Evolutionary conservation across 2,797 vertebrate species (phyloP).

Genomic region (Heteromormyrus szaboi): DNA sequence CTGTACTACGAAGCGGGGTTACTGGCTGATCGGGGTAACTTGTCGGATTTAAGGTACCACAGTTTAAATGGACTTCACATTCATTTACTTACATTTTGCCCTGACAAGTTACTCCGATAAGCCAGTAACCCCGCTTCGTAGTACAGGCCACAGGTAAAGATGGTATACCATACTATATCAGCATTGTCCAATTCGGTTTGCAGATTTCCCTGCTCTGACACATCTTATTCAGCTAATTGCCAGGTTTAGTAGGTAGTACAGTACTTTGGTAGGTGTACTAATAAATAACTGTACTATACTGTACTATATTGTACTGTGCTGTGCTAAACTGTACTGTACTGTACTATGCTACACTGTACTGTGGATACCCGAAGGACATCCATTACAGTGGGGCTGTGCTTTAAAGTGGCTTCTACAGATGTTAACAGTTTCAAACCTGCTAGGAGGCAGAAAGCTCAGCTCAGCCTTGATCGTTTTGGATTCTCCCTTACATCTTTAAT

Average conservation of each 20-base stretch:
- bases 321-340: not conserved
- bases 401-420: constrained; percentile 52
- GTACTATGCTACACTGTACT: not conserved
- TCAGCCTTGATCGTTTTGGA: constrained; percentile 70
- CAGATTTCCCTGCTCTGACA: not conserved
- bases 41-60: too few species aligned
- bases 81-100: too few species aligned
- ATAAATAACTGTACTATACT: not conserved
- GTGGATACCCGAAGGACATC: not conserved
- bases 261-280: not conserved
- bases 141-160: not conserved
- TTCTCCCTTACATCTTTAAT: constrained; percentile 73
- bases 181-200: not conserved
- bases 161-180: not conserved
- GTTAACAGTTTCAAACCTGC: constrained; percentile 71
- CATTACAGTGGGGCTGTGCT: constrained; percentile 13
- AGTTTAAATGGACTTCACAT: too few species aligned
- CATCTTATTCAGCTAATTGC: not conserved
- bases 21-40: too few species aligned
- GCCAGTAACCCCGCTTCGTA: too few species aligned
- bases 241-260: not conserved
- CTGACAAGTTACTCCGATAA: too few species aligned
- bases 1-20: too few species aligned
- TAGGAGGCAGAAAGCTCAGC: constrained; percentile 73
- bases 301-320: not conserved